Percentiles rank a stretch among this genome's conserved stretches.
These are phyloP conservation scores for Rhinolophus ferrumequinum DNA, from an alignment of 2,113 vertebrate species.

Conservation along the genomic window DNA sequence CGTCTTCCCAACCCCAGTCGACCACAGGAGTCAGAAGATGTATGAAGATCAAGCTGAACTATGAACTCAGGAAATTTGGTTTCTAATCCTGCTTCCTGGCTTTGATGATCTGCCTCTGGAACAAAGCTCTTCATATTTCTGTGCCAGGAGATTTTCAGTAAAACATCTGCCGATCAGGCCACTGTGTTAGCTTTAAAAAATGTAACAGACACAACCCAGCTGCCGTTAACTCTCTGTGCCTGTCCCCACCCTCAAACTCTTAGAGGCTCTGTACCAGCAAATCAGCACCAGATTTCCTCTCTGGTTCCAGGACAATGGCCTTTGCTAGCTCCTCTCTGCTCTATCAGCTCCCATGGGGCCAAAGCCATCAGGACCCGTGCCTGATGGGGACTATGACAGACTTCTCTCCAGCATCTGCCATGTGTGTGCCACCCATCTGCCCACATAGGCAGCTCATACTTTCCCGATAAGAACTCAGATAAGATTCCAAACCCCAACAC, in stretches of 20 bases:
- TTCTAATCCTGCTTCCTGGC: slow-evolving; percentile 17
- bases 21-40: not conserved
- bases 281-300: not conserved
- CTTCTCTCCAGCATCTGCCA: not conserved
- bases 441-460: not conserved
- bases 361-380: not conserved
- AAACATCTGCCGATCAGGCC: not conserved
- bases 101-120: slow-evolving; percentile 27
- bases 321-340: not conserved
- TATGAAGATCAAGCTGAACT: not conserved
- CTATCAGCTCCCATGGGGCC: not conserved
- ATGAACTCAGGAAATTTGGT: not conserved
- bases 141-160: not conserved
- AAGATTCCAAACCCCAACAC: not conserved
- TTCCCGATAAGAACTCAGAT: not conserved
- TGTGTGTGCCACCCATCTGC: not conserved
- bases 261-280: not conserved
- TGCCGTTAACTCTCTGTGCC: not conserved
- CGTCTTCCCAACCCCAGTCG: not conserved
- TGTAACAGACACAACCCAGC: not conserved
- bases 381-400: not conserved
- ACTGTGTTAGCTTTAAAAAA: not conserved
- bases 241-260: not conserved
- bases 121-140: slow-evolving; percentile 47
- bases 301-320: not conserved